Base-by-base conservation (phyloP, 1,140 invertebrate species). In the Drosophila hydei region DNA sequence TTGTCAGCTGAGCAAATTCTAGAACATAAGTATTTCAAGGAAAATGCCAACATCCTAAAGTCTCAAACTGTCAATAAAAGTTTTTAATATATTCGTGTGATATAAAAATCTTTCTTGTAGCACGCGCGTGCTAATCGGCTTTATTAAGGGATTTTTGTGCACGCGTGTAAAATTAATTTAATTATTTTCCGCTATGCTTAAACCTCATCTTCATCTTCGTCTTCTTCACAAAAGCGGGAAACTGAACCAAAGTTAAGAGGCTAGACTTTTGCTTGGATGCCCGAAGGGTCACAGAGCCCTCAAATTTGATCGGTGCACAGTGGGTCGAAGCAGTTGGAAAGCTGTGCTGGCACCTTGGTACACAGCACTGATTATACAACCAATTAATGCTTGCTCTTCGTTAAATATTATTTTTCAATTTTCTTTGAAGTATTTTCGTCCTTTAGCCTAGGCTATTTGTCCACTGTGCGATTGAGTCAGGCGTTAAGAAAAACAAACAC, bases 151-250 rank as follows among this genome's bases (percentile, higher is more conserved):
- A n/a, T 38, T 54, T 27, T 45, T 67, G 18, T 36, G 6, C n/a
- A 11, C 45, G 21, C 30, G 42, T 51, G 36, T 42, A 36, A 52
- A 62, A 56, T 30, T 48, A 68, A 75, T 75, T 61, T 42, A 68
- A 72, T 68, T 58, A 68, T 62, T 72, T 75, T 59, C 56, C 38
- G 62, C 69, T 58, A 21, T 42, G 55, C 50, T 72, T 60, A 14
- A 36, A 50, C 18, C 23, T 70, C 67, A 63, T 38, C 43, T 23
- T n/a, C 5, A 40, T n/a, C n/a, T n/a, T n/a, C n/a, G n/a, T n/a
- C n/a, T n/a, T n/a, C 18, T 36, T 38, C 52, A 16, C 16, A 21
- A 21, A 55, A 43, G 52, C 48, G 48, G n/a, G 16, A 43, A 43
- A 30, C 4, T 25, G 18, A 42, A 40, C 2, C 38, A 52, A 65